These are phyloP conservation scores for Etia nguti DNA, from an alignment of 2,113 vertebrate genomes.

Conservation along the genomic window DNA sequence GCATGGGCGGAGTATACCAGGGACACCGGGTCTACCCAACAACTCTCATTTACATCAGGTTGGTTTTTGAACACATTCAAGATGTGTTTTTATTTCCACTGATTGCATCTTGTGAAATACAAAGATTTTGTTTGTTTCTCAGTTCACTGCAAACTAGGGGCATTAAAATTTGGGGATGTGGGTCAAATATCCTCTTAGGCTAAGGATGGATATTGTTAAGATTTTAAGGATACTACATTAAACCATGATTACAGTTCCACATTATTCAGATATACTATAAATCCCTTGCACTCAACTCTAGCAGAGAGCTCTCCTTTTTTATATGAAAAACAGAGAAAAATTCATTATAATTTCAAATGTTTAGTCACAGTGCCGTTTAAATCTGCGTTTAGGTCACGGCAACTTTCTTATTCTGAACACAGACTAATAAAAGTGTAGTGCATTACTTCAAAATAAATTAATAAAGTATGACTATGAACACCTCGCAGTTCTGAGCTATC, in stretches of 20 bases:
- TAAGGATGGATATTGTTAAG: neutral
- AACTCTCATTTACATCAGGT: slow-evolving; percentile 96
- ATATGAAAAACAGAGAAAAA: too few relatives aligned
- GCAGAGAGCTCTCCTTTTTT: too few relatives aligned
- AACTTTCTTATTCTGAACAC: neutral
- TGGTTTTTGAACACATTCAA: slow-evolving; percentile 5
- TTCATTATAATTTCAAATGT: too few relatives aligned
- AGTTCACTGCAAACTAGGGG: neutral
- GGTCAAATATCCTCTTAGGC: neutral
- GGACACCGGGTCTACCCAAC: slow-evolving; percentile 85
- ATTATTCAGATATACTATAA: neutral
- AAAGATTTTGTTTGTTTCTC: neutral
- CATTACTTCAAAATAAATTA: neutral
- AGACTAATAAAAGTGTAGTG: neutral
- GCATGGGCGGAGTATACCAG: slow-evolving; percentile 85
- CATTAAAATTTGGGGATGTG: neutral
- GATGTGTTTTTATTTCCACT: neutral
- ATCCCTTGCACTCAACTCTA: too few relatives aligned
- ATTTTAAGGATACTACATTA: neutral
- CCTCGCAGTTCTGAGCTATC: neutral
- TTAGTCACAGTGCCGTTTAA: too few relatives aligned
- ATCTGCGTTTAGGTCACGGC: neutral
- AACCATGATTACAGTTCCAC: neutral
- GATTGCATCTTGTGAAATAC: neutral
- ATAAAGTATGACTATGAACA: neutral